phyloP scores from a whole-genome alignment of 2,888 invertebrate genomes.

The Xestia sexstrigata region DNA sequence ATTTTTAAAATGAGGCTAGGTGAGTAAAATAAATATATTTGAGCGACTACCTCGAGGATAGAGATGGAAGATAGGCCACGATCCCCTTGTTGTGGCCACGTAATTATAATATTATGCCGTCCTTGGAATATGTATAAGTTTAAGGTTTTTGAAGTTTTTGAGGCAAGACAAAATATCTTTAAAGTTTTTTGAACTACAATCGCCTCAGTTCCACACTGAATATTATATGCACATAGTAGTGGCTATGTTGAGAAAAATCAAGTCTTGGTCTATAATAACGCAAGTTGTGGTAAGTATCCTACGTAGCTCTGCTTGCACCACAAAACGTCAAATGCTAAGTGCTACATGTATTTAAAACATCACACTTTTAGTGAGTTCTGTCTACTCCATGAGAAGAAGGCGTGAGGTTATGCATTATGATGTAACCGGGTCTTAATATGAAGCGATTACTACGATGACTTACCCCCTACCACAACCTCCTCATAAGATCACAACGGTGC shows the following conservation, averaged over 20 bases:
- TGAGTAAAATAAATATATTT: conserved; percentile 60
- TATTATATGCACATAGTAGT: neutral
- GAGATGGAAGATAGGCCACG: conserved; percentile 62
- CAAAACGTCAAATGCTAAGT: neutral
- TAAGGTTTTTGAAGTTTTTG: conserved; percentile 21
- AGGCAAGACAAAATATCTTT: neutral
- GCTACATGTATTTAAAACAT: neutral
- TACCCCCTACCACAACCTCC: neutral
- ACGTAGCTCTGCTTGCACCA: neutral
- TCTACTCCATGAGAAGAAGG: neutral
- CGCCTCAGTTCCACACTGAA: neutral
- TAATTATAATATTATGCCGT: conserved; percentile 63
- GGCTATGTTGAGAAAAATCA: neutral
- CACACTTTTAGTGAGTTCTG: neutral
- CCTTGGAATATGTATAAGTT: conserved; percentile 37
- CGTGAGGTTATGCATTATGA: neutral
- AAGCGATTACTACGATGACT: neutral
- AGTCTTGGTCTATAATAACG: neutral
- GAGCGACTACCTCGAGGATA: conserved; percentile 31
- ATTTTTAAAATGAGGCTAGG: conserved; percentile 41
- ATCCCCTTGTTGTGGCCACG: conserved; percentile 45
- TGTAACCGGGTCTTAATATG: neutral
- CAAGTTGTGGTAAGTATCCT: neutral
- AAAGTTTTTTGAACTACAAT: neutral
- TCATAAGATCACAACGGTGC: neutral